Evolutionary conservation across 2,888 invertebrate species (phyloP).

Genomic region (Xylota sylvarum): DNA sequence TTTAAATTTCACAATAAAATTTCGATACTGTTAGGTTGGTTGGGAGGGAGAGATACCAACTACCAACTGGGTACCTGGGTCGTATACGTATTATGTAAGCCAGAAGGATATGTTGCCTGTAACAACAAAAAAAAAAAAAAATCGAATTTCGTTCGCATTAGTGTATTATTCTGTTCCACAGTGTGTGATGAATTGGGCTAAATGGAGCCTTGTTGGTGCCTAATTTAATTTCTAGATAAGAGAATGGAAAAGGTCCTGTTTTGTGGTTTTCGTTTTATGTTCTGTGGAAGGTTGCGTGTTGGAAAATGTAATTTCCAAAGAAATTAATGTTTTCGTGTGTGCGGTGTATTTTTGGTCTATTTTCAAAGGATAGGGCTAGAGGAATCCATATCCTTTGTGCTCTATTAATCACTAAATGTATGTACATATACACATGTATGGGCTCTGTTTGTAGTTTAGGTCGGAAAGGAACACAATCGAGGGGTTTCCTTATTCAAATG

Average conservation of each 20-base stretch:
- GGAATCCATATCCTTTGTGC: conserved; percentile 35
- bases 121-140: too few species aligned
- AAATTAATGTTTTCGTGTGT: conserved; percentile 47
- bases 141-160: conserved; percentile 50
- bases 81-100: conserved; percentile 56
- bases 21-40: conserved; percentile 25
- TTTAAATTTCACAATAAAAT: conserved; percentile 56
- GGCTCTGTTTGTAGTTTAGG: neutral
- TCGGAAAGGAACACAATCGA: neutral
- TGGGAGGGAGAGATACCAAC: neutral
- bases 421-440: neutral
- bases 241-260: conserved; percentile 34
- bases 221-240: conserved; percentile 67
- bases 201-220: conserved; percentile 60
- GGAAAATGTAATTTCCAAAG: conserved; percentile 39
- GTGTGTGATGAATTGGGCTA: conserved; percentile 57
- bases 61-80: conserved; percentile 16
- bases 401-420: conserved; percentile 35
- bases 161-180: neutral
- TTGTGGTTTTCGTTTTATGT: neutral
- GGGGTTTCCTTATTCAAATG: neutral
- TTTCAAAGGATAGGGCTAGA: conserved; percentile 17
- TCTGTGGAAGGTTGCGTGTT: conserved; percentile 47
- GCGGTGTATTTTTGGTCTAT: conserved; percentile 7
- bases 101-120: conserved; percentile 40